phyloP scores from a whole-genome alignment of 2,888 invertebrate species.

The Tribolium freemani region DNA sequence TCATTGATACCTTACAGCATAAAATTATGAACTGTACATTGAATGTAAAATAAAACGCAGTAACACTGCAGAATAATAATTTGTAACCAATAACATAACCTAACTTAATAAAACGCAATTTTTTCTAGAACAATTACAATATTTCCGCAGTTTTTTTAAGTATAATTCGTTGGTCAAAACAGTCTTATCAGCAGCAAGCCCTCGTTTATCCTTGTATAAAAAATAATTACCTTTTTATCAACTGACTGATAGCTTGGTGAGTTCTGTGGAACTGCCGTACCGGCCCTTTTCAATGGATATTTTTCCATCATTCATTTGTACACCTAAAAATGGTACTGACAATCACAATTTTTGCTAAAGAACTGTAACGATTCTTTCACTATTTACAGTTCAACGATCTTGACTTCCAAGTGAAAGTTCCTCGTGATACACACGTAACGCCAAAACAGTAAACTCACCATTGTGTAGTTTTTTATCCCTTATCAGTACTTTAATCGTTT shows the following conservation, averaged over 20 bases:
- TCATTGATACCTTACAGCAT: too few relatives aligned
- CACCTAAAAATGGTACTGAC: conserved; percentile 54
- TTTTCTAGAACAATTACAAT: neutral
- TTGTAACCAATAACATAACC: too few relatives aligned
- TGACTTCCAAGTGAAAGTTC: conserved; percentile 30
- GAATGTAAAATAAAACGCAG: too few relatives aligned
- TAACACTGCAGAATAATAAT: too few relatives aligned
- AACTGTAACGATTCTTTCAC: conserved; percentile 38
- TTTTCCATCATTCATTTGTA: conserved; percentile 75
- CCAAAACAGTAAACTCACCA: conserved; percentile 20
- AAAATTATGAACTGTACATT: too few relatives aligned
- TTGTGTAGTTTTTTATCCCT: conserved; percentile 21
- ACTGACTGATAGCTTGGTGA: conserved; percentile 75
- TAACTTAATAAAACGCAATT: neutral
- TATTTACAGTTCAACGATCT: conserved; percentile 40
- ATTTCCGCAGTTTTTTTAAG: neutral
- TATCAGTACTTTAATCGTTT: conserved; percentile 31
- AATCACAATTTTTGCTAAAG: conserved; percentile 27
- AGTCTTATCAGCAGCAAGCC: neutral
- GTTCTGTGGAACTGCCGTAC: conserved; percentile 69
- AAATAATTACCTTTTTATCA: conserved; percentile 71
- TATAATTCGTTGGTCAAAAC: neutral
- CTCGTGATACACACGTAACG: neutral
- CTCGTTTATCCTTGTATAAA: neutral
- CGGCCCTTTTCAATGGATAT: conserved; percentile 76